Evolutionary conservation across 2,797 vertebrate genomes (phyloP), one percentile per base, ranked within the genome.

Genomic region (Aplochiton taeniatus): DNA sequence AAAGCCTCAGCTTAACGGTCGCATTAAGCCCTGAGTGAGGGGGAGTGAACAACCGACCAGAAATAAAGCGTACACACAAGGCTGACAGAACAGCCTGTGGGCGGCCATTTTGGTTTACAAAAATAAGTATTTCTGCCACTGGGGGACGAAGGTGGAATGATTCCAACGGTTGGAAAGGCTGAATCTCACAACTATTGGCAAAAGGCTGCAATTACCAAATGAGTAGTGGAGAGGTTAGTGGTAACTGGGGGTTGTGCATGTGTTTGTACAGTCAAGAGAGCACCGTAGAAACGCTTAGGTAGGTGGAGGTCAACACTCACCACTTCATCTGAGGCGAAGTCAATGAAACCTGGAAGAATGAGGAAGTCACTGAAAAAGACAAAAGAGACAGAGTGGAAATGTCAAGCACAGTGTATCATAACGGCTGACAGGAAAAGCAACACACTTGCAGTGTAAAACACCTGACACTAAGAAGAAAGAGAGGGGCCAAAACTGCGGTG

Each of bases 291-390:
- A 44, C 45, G 17, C 41, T 53, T 43, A 61, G 11, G 10, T 9
- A n/a, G 16, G 59, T 16, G 11, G 8, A 46, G 19, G 14, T 11
- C 12, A 19, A 12, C 61, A 94, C 96, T 95, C 83, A 98, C 96
- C 95, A 98, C 96, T 89, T 98, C 96, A 9, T 97, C 96, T 0
- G 96, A 95, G 58, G 94, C 94, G 72, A 98, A 98, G 90, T 98
- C 95, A 46, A 98, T 97, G 87, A 97, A 98, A 77, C 96, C 96
- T 0, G 96, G 96, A n/a, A 97, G 90, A 76, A 98, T 97, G 89
- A 98, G 90, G 88, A 98, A 97, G 82, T 98, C 95, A 73, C 96
- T 98, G 90, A 6, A 87, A 90, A 80, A 87, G 65, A 91, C 50
- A 69, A 78, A 41, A 73, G 46, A 63, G 56, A 0, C 41, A 9